Conservation (phyloP, 2,113 vertebrate species). For the Lamprotornis superbus region DNA sequence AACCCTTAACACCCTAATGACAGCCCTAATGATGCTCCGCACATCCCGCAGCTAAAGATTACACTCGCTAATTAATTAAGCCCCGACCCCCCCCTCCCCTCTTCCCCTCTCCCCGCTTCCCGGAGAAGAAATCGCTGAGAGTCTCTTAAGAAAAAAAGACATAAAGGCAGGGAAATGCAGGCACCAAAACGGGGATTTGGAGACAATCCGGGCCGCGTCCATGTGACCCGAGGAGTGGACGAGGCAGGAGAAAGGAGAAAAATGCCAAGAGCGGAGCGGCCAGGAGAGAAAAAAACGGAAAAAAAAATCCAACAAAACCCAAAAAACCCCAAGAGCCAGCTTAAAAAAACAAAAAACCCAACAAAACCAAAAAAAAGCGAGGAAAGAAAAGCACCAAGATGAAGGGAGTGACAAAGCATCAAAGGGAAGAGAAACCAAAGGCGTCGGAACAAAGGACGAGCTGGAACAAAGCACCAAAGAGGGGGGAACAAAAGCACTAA, state of each 20-base stretch:
- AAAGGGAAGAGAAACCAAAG: constrained; percentile 67
- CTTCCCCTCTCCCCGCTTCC: neutral
- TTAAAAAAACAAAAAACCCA: neutral
- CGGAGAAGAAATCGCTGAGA: constrained; percentile 34
- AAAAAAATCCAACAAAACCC: neutral
- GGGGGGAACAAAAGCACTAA: constrained; percentile 59
- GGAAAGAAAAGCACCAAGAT: constrained; percentile 63
- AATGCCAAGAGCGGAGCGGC: constrained; percentile 9
- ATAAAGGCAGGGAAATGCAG: constrained; percentile 58
- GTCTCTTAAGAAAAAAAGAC: constrained; percentile 48
- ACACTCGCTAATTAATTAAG: constrained; percentile 57
- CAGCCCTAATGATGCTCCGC: constrained; percentile 36
- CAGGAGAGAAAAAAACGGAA: neutral
- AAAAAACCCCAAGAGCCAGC: neutral
- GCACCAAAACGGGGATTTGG: constrained; percentile 50
- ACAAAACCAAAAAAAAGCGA: neutral
- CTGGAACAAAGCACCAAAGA: constrained; percentile 66
- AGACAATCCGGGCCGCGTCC: constrained; percentile 42
- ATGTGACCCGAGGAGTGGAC: constrained; percentile 59
- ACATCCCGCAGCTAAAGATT: constrained; percentile 43
- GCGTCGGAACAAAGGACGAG: constrained; percentile 57
- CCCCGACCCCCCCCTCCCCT: neutral
- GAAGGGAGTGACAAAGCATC: constrained; percentile 69
- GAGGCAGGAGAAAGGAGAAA: constrained; percentile 56
- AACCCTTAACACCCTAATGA: constrained; percentile 37